These are phyloP conservation scores for Nicator chloris DNA, from an alignment of 2,113 vertebrate species.

Conservation along the genomic window DNA sequence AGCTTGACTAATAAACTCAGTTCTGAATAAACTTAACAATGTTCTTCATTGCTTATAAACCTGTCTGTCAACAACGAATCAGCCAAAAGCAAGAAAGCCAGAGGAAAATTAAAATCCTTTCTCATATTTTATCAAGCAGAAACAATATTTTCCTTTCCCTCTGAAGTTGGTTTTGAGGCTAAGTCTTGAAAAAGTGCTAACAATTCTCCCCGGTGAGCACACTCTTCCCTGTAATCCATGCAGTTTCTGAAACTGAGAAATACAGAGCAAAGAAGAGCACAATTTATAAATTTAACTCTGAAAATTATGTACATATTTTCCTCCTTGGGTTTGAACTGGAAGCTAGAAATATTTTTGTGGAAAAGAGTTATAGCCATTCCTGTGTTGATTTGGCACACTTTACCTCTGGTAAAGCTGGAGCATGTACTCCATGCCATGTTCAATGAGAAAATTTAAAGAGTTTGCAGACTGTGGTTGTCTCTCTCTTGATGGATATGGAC, in stretches of 20 bases:
- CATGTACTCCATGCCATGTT: accelerated
- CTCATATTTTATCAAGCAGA: constrained; percentile 9
- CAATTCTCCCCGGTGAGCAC: background rate
- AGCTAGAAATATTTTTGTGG: background rate
- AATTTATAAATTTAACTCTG: background rate
- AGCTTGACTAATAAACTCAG: background rate
- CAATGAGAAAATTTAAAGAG: background rate
- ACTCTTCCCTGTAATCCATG: background rate
- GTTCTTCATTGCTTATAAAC: background rate
- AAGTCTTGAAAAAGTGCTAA: background rate
- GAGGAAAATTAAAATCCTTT: background rate
- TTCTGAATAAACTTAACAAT: background rate
- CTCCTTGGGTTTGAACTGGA: background rate
- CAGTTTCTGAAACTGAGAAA: background rate
- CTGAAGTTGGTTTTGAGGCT: background rate
- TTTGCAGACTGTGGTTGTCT: background rate
- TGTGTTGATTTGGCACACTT: background rate
- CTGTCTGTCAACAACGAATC: background rate
- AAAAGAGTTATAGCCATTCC: background rate
- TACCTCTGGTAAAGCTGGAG: background rate
- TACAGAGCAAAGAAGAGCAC: background rate
- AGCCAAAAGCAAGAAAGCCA: constrained; percentile 12
- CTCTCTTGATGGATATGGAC: background rate
- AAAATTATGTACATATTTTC: background rate
- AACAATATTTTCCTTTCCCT: background rate